These are phyloP conservation scores for Esox lucius DNA, from an alignment of 2,797 vertebrate species.

Conservation along the genomic window DNA sequence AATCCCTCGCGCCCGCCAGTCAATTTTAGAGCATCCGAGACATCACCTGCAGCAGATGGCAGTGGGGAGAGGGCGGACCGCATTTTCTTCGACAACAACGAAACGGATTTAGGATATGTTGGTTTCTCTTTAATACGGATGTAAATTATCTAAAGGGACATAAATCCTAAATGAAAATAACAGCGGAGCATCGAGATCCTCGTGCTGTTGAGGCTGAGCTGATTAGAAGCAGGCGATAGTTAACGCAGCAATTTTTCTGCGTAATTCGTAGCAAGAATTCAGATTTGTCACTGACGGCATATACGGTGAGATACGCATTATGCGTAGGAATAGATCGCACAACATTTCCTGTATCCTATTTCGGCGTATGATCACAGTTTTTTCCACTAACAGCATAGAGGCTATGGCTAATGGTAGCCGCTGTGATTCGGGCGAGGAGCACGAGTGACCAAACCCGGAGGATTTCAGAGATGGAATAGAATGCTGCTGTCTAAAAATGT, in stretches of 20 bases:
- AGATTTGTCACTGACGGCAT: constrained; percentile 13
- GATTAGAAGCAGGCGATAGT: not conserved
- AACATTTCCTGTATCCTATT: constrained; percentile 70
- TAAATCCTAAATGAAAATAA: not conserved
- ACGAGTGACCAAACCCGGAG: constrained; percentile 58
- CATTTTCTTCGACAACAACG: not conserved
- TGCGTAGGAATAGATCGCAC: constrained; percentile 70
- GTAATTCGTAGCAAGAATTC: constrained; percentile 44
- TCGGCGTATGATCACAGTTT: constrained; percentile 69
- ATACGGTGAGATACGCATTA: constrained; percentile 57
- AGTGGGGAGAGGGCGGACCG: not conserved
- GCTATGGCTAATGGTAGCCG: constrained; percentile 63
- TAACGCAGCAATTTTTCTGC: constrained; percentile 26
- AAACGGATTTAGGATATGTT: not conserved
- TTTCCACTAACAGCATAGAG: constrained; percentile 62
- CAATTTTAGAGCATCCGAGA: not conserved
- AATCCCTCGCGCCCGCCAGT: not conserved
- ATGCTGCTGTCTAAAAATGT: constrained; percentile 61
- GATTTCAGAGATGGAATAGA: constrained; percentile 69
- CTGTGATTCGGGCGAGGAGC: constrained; percentile 64
- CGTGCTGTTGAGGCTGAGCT: not conserved
- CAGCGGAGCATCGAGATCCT: not conserved
- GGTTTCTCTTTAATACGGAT: not conserved
- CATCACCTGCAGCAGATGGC: not conserved
- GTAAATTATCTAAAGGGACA: not conserved